Evolutionary conservation across 2,113 vertebrate genomes (phyloP), one percentile per base, ranked within the genome.

Genomic region (Hippopotamus amphibius): DNA sequence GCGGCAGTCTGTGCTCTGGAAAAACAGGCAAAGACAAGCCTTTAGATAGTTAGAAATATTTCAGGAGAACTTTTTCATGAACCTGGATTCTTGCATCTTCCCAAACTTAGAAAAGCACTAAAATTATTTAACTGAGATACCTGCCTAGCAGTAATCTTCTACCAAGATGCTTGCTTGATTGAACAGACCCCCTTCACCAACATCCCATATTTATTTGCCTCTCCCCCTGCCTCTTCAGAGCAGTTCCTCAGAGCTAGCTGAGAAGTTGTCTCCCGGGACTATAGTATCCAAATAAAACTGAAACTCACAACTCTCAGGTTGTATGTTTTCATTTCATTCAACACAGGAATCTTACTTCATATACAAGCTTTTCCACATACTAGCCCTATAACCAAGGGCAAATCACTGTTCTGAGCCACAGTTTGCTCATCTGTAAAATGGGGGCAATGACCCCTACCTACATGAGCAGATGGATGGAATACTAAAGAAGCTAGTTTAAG

Each of bases 111-210:
- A 41, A 26, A 81, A 81, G 77, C 77, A 57, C 53, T 81, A 5
- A 57, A 57, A 41, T 81, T 33, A 26, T n/a, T 57, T 15, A 61
- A 26, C 4, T 57, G 21, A 26, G 77, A 57, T 81, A 81, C 9
- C 21, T 81, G 53, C 15, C 77, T 24, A 57, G 53, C 13, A 57
- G 53, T 41, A 55, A 57, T 24, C 12, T 30, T 65, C n/a, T 57
- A 57, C 37, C 33, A 9, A 81, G 33, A 5, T 26, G 53, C 26
- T 16, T 81, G 12, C n/a, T 57, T 1, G 21, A 57, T 14, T 41
- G n/a, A 21, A 80, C 13, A 14, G 21, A 80, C 1, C 3, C 3
- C 21, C 33, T 80, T 80, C 0, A 0, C 33, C 76, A 79, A n/a
- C 19, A 22, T 55, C 76, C 14, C 50, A 55, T 55, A 55, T 24